Evolutionary conservation across 2,797 vertebrate species (phyloP).

Genomic region (Sebastes minor): DNA sequence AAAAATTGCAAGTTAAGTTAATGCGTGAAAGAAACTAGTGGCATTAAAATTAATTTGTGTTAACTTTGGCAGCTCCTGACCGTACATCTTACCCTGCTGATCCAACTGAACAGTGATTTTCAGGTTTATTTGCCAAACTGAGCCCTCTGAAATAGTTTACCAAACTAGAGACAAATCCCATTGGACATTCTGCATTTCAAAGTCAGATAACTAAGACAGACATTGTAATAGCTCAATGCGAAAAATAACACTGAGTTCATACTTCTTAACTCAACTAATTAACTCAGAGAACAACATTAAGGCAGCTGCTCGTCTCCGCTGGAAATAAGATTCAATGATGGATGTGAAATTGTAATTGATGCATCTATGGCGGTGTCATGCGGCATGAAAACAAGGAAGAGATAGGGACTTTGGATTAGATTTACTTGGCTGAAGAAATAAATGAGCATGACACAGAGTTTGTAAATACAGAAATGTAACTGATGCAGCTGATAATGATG

Average conservation of each 20-base stretch:
- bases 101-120: neutral
- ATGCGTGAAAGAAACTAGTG: no score
- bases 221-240: neutral
- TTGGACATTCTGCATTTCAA: neutral
- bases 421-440: slow-evolving; percentile 32
- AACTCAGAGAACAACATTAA: slow-evolving; percentile 11
- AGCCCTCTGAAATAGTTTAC: neutral
- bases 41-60: no score
- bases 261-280: slow-evolving; percentile 34
- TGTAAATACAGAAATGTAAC: slow-evolving; percentile 30
- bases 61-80: neutral
- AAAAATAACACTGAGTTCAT: slow-evolving; percentile 16
- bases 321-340: slow-evolving; percentile 40
- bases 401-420: slow-evolving; percentile 28
- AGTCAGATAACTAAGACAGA: neutral
- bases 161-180: neutral
- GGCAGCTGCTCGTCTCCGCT: slow-evolving; percentile 25
- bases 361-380: slow-evolving; percentile 24
- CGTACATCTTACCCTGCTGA: neutral
- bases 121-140: neutral
- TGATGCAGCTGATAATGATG: slow-evolving; percentile 33
- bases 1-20: no score
- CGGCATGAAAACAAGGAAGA: slow-evolving; percentile 8
- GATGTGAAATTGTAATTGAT: slow-evolving; percentile 49
- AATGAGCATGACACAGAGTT: slow-evolving; percentile 36